Evolutionary conservation across 2,888 invertebrate genomes (phyloP).

Genomic region (Dynastes grantii): DNA sequence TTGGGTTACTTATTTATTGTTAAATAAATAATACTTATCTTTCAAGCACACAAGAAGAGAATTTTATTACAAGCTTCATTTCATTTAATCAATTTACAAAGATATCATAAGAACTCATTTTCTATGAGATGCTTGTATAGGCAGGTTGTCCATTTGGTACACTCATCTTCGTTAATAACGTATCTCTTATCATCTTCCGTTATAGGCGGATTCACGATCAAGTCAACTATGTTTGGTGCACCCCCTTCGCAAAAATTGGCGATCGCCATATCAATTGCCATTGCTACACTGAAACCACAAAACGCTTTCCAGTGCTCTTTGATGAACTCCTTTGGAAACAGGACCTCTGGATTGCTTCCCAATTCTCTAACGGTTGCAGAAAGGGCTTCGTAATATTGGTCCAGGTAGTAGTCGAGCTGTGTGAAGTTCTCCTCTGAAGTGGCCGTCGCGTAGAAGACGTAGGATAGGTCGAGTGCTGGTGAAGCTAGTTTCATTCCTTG

Average conservation of each 20-base stretch:
- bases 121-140: not conserved
- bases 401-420: conserved; percentile 60
- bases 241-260: conserved; percentile 55
- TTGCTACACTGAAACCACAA: conserved; percentile 54
- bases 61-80: too few relatives aligned
- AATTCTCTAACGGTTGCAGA: conserved; percentile 48
- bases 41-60: too few relatives aligned
- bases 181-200: conserved; percentile 24
- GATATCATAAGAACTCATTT: conserved; percentile 3
- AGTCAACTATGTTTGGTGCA: conserved; percentile 53
- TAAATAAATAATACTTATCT: too few relatives aligned
- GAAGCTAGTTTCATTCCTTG: conserved; percentile 58
- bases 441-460: conserved; percentile 64
- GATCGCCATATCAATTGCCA: conserved; percentile 53
- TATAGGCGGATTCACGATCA: conserved; percentile 9
- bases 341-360: conserved; percentile 52
- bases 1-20: too few relatives aligned
- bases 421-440: conserved; percentile 59
- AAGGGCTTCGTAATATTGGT: conserved; percentile 62
- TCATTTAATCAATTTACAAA: too few relatives aligned
- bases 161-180: conserved; percentile 50
- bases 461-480: conserved; percentile 64
- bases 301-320: conserved; percentile 56
- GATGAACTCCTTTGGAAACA: conserved; percentile 55
- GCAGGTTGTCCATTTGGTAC: conserved; percentile 18